Evolutionary conservation across 2,888 invertebrate species (phyloP), one percentile per base, ranked within the genome.

Genomic region (Girardia tigrina): DNA sequence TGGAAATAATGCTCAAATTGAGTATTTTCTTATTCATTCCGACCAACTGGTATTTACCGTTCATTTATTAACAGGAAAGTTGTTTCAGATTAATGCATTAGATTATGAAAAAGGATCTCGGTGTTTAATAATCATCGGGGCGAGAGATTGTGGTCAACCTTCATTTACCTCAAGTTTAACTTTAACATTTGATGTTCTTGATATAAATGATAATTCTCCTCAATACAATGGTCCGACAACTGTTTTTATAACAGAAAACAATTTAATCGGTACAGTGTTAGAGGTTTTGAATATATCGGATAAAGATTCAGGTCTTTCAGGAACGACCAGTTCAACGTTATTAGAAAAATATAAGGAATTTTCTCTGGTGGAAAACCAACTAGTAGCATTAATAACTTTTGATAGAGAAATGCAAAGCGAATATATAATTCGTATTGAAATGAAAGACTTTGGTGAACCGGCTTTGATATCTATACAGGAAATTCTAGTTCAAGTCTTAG

Each of bases 81-180:
- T 56, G 23, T 56, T 56, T 56, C 56, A 56, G 23, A 6, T 56
- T 12, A 16, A 16, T 2, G 4, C 56, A 20, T 56, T 56, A n/a
- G 56, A 56, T 56, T 56, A 56, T 56, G 56, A 56, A 56, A 56
- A 56, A 56, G 56, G 56, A 12, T 8, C n/a, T 4, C n/a, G 23
- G 4, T 56, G 56, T 56, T 56, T 8, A 20, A 2, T 56, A 4
- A n/a, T 56, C n/a, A 56, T 56, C n/a, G 56, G 56, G 2, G 56
- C 56, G 4, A 56, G n/a, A 56, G 56, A 56, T 56, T 4, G 56
- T n/a, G 56, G 56, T 16, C 4, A 56, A 23, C n/a, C 56, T 56
- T 56, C 56, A 56, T n/a, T 56, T 56, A 56, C 56, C 4, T 56
- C 56, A 56, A 56, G 56, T 56, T 56, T 56, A 56, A 56, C 56